Base-by-base conservation (phyloP, 1,140 invertebrate species). In the Alviniconcha marisindica region DNA sequence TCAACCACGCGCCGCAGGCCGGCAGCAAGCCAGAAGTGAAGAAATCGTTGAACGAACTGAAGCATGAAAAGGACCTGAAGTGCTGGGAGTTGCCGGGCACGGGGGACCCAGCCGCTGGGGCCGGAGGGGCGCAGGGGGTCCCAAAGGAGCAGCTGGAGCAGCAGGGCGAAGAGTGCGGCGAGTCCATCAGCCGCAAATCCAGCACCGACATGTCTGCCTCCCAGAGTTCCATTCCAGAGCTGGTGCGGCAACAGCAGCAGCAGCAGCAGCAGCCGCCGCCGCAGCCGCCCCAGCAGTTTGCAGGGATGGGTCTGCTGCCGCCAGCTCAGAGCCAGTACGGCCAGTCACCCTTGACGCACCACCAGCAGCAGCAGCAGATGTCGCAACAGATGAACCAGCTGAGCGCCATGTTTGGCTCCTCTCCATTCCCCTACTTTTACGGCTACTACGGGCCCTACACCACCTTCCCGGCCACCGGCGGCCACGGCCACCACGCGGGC, bases 131-230 rank as follows among this genome's bases (percentile, higher is more conserved):
- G 77, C 76, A 40, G 60, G 79, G 40, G 51, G 74, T 31, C 33
- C 12, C 63, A 42, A 63, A 76, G 71, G 36, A 79, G 33, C 38
- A 33, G 56, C 60, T 60, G 24, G 82, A 69, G 38, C 40, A 54
- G n/a, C 71, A 81, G 48, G 18, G 36, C 21, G 66, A 66, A 74
- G 85, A 86, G 40, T 42, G 77, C 77, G 80, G 81, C 56, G 74
- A 48, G 48, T 51, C 63, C n/a, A 74, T 40, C 63, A 87, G 87
- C 82, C 81, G 85, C 36, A 86, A 86, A 42, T 86, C 84, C 51
- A 87, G 87, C 74, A 78, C 73, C 15, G 87, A 87, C 63, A 28
- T 85, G 40, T 83, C 86, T 42, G 73, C 78, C 12, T 76, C 73
- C 5, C 83, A 81, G 63, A 63, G 14, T 77, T 84, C 73, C 73